Evolutionary conservation across 2,113 vertebrate genomes (phyloP).

Genomic region (Cochlearius cochlearius): DNA sequence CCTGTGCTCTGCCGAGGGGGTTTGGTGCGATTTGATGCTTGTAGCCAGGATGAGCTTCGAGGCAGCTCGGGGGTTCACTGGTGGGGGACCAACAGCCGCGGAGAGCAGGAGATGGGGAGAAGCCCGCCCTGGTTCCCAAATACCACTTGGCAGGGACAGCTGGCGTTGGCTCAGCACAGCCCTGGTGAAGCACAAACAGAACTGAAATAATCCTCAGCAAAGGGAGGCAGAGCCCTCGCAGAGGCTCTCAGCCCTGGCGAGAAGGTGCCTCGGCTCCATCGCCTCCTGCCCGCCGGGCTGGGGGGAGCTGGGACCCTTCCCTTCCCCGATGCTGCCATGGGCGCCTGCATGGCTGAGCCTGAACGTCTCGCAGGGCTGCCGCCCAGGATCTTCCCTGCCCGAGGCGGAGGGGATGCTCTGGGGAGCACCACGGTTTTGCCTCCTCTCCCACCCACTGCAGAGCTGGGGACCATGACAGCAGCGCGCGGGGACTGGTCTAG

Average conservation of each 20-base stretch:
- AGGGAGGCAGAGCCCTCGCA: neutral
- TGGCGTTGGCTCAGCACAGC: neutral
- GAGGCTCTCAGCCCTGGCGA: neutral
- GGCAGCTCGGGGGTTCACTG: neutral
- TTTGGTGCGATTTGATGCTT: neutral
- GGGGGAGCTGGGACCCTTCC: neutral
- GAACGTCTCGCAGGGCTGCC: neutral
- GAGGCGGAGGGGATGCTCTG: neutral
- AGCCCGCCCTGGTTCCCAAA: neutral
- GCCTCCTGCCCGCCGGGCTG: accelerated
- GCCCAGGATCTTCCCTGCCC: neutral
- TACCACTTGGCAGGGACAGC: neutral
- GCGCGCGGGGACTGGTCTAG: accelerated
- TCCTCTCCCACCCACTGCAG: neutral
- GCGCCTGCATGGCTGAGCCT: neutral
- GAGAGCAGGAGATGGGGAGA: neutral
- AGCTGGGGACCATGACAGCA: neutral
- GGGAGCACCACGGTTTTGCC: neutral
- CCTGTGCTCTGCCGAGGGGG: neutral
- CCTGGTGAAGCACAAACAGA: neutral
- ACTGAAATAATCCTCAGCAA: neutral
- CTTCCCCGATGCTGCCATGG: accelerated
- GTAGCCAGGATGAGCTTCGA: neutral
- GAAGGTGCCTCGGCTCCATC: neutral
- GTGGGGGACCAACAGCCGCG: neutral